phyloP scores from a whole-genome alignment of 2,888 invertebrate genomes.

The Physocephala rufipes region DNA sequence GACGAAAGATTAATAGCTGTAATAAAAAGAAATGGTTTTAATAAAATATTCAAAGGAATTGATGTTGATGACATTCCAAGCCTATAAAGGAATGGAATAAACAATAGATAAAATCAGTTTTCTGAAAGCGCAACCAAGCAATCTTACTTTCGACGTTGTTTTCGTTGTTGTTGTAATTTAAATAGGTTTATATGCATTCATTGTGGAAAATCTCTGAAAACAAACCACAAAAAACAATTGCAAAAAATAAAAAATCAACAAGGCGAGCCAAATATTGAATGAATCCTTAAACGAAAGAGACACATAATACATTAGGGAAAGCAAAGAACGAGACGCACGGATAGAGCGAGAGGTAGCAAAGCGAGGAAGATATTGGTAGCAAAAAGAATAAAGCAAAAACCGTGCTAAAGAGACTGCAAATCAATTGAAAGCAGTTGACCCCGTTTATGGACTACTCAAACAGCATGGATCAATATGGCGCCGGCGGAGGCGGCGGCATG shows the following conservation, averaged over 20 bases:
- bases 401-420: not conserved
- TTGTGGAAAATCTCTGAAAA: too few relatives aligned
- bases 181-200: too few relatives aligned
- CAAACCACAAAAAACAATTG: too few relatives aligned
- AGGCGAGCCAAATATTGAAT: too few relatives aligned
- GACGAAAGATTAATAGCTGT: not conserved
- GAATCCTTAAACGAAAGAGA: not conserved
- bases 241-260: too few relatives aligned
- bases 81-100: not conserved
- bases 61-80: not conserved
- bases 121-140: not conserved
- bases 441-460: not conserved
- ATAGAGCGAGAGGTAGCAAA: slow-evolving; percentile 3
- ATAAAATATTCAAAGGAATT: slow-evolving; percentile 34
- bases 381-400: not conserved
- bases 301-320: not conserved
- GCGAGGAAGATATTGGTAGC: not conserved
- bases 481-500: slow-evolving; percentile 48
- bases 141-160: not conserved
- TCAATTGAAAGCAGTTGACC: not conserved
- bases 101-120: not conserved
- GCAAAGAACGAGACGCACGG: not conserved
- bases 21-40: slow-evolving; percentile 36
- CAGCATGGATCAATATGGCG: slow-evolving; percentile 49
- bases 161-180: not conserved